phyloP scores from a whole-genome alignment of 2,888 invertebrate species.

The Tiliacea citrago region DNA sequence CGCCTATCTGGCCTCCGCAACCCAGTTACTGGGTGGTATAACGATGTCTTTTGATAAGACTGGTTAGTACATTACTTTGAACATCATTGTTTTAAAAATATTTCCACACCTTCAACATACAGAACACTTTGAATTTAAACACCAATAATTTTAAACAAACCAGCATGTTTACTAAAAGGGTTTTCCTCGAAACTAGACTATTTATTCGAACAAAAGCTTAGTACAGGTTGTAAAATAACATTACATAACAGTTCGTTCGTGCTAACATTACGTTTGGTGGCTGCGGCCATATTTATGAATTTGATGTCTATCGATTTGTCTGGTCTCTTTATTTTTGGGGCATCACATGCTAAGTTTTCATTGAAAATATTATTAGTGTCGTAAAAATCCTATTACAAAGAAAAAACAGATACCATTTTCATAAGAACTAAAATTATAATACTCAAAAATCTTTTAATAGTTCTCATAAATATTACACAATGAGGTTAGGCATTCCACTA shows the following conservation, averaged over 20 bases:
- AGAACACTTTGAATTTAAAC: constrained; percentile 13
- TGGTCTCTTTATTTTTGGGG: constrained; percentile 18
- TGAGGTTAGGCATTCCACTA: too few relatives aligned
- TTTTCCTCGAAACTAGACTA: constrained; percentile 26
- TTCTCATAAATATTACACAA: neutral
- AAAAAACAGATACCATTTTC: neutral
- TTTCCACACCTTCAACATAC: neutral
- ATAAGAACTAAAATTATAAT: neutral
- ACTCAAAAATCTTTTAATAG: too few relatives aligned
- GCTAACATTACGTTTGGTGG: constrained; percentile 43
- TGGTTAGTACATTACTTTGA: neutral
- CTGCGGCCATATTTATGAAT: constrained; percentile 54
- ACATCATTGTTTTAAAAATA: neutral
- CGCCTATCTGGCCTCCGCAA: neutral
- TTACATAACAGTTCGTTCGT: constrained; percentile 58
- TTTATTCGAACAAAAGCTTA: constrained; percentile 39
- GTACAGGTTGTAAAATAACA: constrained; percentile 40
- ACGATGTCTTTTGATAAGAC: neutral
- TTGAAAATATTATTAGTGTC: constrained; percentile 7
- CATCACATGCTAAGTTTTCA: constrained; percentile 23
- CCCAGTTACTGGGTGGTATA: neutral
- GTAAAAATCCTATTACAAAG: constrained; percentile 2
- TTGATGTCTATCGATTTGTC: constrained; percentile 57
- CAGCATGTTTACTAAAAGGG: constrained; percentile 13
- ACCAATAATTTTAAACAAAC: constrained; percentile 16